These are phyloP conservation scores for Tyria jacobaeae DNA, from an alignment of 2,888 invertebrate genomes.

Conservation along the genomic window DNA sequence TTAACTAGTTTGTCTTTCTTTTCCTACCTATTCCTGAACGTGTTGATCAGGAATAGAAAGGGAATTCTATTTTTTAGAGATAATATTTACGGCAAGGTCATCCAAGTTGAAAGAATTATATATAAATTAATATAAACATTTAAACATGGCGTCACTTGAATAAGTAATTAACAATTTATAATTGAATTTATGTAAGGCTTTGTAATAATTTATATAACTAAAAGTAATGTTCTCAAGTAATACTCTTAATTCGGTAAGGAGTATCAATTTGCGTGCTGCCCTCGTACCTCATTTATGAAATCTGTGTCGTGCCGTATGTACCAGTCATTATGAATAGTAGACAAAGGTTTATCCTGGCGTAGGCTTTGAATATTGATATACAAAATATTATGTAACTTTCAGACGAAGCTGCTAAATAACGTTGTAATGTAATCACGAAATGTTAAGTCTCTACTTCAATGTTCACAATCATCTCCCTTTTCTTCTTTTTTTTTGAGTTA, in stretches of 20 bases:
- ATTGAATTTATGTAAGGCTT: constrained; percentile 36
- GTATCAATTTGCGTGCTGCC: constrained; percentile 46
- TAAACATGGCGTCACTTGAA: constrained; percentile 39
- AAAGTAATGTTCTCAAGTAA: constrained; percentile 48
- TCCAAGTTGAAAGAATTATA: not conserved
- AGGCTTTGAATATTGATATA: constrained; percentile 46
- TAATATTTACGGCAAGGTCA: not conserved
- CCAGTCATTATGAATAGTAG: constrained; percentile 37
- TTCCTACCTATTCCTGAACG: not conserved
- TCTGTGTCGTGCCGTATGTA: constrained; percentile 39
- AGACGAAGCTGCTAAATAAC: not conserved
- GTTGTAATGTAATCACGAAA: not conserved
- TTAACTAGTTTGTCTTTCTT: not conserved
- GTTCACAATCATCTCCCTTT: too few relatives aligned
- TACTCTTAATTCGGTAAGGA: constrained; percentile 42
- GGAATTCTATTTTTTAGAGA: not conserved
- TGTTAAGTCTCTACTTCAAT: not conserved
- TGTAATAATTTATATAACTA: constrained; percentile 52
- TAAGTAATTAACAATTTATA: constrained; percentile 51
- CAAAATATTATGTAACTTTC: constrained; percentile 13
- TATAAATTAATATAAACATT: constrained; percentile 3
- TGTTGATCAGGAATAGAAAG: not conserved
- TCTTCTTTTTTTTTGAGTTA: too few relatives aligned
- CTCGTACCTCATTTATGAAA: constrained; percentile 51
- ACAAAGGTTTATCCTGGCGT: constrained; percentile 29